A percentile compares a stretch with the other conserved stretches of the same genome.
Evolutionary conservation across 2,888 invertebrate genomes (phyloP).

Genomic region (Acronicta leporina): DNA sequence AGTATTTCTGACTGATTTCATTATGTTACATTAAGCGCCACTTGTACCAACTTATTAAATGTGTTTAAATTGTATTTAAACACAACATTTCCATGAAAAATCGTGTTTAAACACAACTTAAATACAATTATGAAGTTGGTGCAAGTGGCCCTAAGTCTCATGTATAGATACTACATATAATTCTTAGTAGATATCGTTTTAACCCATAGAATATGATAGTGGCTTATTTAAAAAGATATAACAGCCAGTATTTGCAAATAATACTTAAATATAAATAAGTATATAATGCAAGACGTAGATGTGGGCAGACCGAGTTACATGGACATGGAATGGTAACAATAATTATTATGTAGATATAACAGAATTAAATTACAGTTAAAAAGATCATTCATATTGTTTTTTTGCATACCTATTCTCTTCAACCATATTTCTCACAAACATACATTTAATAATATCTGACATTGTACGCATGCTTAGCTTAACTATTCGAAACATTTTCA

Average conservation of each 20-base stretch:
- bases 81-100: too few relatives aligned
- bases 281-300: slow-evolving; percentile 10
- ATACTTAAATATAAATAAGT: slow-evolving; percentile 16
- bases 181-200: too few relatives aligned
- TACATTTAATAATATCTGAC: slow-evolving; percentile 4
- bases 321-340: neutral
- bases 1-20: too few relatives aligned
- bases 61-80: too few relatives aligned
- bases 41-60: too few relatives aligned
- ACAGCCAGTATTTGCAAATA: neutral
- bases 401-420: too few relatives aligned
- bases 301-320: slow-evolving; percentile 11
- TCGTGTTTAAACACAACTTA: too few relatives aligned
- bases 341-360: slow-evolving; percentile 2
- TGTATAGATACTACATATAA: too few relatives aligned
- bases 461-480: neutral
- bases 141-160: too few relatives aligned
- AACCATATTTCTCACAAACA: too few relatives aligned
- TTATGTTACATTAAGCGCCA: too few relatives aligned
- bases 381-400: neutral
- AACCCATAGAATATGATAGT: neutral
- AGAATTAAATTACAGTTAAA: neutral
- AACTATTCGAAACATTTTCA: slow-evolving; percentile 12
- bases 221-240: neutral
- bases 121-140: too few relatives aligned